These are phyloP conservation scores for Chelon labrosus DNA, from an alignment of 2,797 vertebrate genomes.

Conservation along the genomic window DNA sequence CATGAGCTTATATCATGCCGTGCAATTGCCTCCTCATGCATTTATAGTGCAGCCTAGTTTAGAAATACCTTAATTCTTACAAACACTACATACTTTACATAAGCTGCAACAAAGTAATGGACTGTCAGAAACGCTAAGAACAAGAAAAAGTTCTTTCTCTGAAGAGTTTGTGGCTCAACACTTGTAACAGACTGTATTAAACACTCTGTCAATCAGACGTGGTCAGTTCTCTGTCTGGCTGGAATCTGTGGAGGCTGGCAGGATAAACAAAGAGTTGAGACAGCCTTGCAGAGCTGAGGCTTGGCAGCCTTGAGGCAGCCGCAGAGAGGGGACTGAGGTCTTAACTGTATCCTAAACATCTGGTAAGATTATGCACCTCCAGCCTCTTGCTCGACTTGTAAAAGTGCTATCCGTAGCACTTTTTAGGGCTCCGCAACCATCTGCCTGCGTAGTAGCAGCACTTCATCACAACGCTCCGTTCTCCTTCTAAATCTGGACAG, in stretches of 20 bases:
- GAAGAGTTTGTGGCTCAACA: constrained; percentile 11
- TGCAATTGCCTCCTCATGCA: too few relatives aligned
- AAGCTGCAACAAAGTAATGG: too few relatives aligned
- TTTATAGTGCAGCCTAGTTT: too few relatives aligned
- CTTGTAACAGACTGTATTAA: constrained; percentile 50
- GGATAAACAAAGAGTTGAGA: constrained; percentile 63
- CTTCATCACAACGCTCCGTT: constrained; percentile 37
- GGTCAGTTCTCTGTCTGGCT: constrained; percentile 46
- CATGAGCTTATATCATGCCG: too few relatives aligned
- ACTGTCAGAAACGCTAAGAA: too few relatives aligned
- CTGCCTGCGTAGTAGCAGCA: not conserved
- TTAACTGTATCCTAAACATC: constrained; percentile 63
- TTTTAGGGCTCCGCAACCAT: constrained; percentile 27
- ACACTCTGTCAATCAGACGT: constrained; percentile 37
- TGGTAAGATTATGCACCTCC: constrained; percentile 45
- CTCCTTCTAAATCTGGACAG: constrained; percentile 44
- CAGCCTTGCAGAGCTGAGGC: constrained; percentile 31
- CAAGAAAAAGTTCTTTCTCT: not conserved
- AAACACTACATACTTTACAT: too few relatives aligned
- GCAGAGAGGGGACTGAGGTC: constrained; percentile 41
- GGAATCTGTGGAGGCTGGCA: constrained; percentile 48
- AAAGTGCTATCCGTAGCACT: constrained; percentile 6
- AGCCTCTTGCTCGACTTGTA: constrained; percentile 39
- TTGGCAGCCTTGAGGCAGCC: constrained; percentile 56
- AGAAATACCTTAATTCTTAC: too few relatives aligned